Conservation (phyloP, 2,797 vertebrate species). For the Notolepis coatsorum region DNA sequence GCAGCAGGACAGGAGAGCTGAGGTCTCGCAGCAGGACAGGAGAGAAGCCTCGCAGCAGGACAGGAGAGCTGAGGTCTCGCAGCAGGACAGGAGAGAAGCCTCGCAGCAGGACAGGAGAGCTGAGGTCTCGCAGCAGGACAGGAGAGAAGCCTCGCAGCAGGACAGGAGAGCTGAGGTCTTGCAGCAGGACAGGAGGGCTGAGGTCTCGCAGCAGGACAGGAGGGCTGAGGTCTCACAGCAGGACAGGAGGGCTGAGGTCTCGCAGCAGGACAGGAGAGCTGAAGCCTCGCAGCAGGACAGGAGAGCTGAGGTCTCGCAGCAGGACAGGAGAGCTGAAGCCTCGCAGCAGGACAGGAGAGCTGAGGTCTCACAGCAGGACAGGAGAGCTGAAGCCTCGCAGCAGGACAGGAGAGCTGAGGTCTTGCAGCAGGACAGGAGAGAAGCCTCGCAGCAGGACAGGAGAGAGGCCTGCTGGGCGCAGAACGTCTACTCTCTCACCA, state of each 20-base stretch:
- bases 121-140: constrained; percentile 41
- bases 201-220: constrained; percentile 63
- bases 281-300: constrained; percentile 58
- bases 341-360: constrained; percentile 63
- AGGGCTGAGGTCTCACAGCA: constrained; percentile 33
- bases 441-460: constrained; percentile 63
- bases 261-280: constrained; percentile 63
- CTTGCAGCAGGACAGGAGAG: constrained; percentile 64
- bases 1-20: constrained; percentile 62
- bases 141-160: constrained; percentile 68
- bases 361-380: constrained; percentile 62
- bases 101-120: constrained; percentile 63
- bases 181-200: constrained; percentile 65
- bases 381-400: constrained; percentile 60
- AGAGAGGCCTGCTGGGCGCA: constrained; percentile 77
- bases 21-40: constrained; percentile 56
- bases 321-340: constrained; percentile 60
- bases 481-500: constrained; percentile 74
- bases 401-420: constrained; percentile 56
- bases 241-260: constrained; percentile 70
- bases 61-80: constrained; percentile 59
- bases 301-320: constrained; percentile 65
- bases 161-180: constrained; percentile 68
- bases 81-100: constrained; percentile 66
- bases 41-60: constrained; percentile 66